Evolutionary conservation across 2,888 invertebrate species (phyloP), one percentile per base, ranked within the genome.

Genomic region (Erebia epiphron): DNA sequence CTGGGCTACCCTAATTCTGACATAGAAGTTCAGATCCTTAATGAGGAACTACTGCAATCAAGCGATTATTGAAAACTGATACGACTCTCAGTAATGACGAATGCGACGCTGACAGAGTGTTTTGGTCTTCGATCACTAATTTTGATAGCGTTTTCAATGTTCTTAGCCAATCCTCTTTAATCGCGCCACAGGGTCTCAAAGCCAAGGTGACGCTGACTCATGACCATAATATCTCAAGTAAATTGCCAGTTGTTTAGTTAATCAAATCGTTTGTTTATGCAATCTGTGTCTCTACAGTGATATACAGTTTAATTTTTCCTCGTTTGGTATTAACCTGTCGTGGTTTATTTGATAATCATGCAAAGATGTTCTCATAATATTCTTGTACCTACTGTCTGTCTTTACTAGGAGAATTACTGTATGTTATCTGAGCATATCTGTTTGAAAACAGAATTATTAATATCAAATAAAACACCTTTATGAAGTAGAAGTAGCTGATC

Each of bases 301-400:
- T 16, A 16, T 2, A 18, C 35, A 16, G 21, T 21, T 57, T 14
- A 18, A 21, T 21, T 57, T 57, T 57, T 26, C 56, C 56, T 57
- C 7, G 13, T 57, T 57, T 57, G 26, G 56, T 18, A 57, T 57
- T 57, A 26, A 26, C 3, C 54, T 26, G 56, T 57, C 26, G 56
- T 57, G 56, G 14, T 57, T 57, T 57, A 26, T 57, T 57, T 57
- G 13, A 57, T 57, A 57, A 57, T 57, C 18, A 21, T 57, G 8
- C 21, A 26, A 7, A 16, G 26, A 57, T 57, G 56, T 57, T 57
- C 26, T 21, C 56, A 57, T 57, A 26, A 13, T 57, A 14, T 13
- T 13, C 9, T 21, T 57, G 56, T 21, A 26, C 26, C 56, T 14
- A 26, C 5, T 57, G 21, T 10, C 1, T 35, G 35, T 35, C 16